Evolutionary conservation across 1,140 invertebrate species (phyloP), one percentile per base, ranked within the genome.

Genomic region (Drosophila kepulauana): DNA sequence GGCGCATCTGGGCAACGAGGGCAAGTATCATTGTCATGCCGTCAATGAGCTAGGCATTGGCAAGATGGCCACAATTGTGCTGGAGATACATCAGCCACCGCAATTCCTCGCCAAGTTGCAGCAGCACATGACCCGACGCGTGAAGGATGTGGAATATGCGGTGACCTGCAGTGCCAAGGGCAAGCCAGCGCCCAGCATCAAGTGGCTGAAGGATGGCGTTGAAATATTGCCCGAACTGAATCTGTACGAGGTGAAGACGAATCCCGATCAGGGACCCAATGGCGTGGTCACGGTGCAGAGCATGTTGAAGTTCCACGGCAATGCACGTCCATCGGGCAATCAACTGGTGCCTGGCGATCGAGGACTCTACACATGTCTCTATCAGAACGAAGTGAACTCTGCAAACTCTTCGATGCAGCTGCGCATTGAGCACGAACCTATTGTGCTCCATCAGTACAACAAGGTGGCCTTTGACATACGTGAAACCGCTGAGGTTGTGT

Each of bases 381-480:
- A 98, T 91, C 95, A 97, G 81, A 98, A 99, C 87, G 97, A 97
- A 91, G 97, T 98, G 1, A 97, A 97, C 81, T 95, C 95, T 91
- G 95, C 96, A 7, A 96, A 98, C 82, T 97, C 96, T 1, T 96
- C 95, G 58, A 98, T 98, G 97, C 96, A 97, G 93, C 93, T 98
- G 30, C 95, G 97, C 87, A 97, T 98, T 80, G 97, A 98, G 94
- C 97, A 98, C 93, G 95, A 96, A 88, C 97, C 97, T 1, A 97
- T 98, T 75, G 94, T 96, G 4, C 93, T 97, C 8, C 96, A 97
- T 89, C 95, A 96, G 67, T 96, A 98, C 90, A 97, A 96, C 67
- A 97, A 98, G 93, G 97, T 98, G 0, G 98, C 98, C 3, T 98
- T 96, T 78, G 97, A 98, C 91, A 89, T 97, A 1, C 93, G 95